Evolutionary conservation across 2,888 invertebrate species (phyloP), one percentile per base, ranked within the genome.

Genomic region (Troilus luridus): DNA sequence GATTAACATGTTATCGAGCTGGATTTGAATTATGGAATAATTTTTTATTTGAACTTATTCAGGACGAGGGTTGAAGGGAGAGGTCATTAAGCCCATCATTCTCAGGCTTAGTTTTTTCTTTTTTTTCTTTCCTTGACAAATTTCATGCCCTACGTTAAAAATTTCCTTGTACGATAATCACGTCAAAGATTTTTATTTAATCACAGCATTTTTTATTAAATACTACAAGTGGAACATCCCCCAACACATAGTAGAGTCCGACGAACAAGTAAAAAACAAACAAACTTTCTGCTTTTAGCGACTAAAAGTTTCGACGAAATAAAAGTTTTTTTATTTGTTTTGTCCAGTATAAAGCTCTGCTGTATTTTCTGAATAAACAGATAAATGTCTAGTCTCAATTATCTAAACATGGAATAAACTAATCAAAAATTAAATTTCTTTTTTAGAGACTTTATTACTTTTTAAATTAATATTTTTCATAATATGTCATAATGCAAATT

Each of bases 21-120:
- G 72, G 72, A 72, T 27, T 27, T 72, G 72, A 72, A 72, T 72
- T 27, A 72, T 72, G 72, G 72, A 72, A 72, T 62, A 24, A 72
- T 72, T 72, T 72, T 72, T 72, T 72, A 27, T 72, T 14, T 3
- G 14, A 72, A 14, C 0, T 7, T 27, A 27, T 14, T 72, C 14
- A 19, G 72, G 2, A 9, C n/a, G n/a, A 27, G 27, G 27, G 72
- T 27, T 72, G n/a, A 72, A 14, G 72, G 10, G 27, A 12, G 72
- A 41, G 72, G 14, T 7, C 72, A 27, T 72, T 27, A 24, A 24
- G 72, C 2, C 24, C n/a, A 72, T 72, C 72, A 72, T 72, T 72
- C 72, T 14, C 27, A 3, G 27, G 5, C 27, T 27, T 5, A 10
- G 27, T 11, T 24, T 72, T 72, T 27, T 6, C 27, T 72, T 72